Conservation (phyloP, 2,797 vertebrate genomes). For the Spatula versicolor region DNA sequence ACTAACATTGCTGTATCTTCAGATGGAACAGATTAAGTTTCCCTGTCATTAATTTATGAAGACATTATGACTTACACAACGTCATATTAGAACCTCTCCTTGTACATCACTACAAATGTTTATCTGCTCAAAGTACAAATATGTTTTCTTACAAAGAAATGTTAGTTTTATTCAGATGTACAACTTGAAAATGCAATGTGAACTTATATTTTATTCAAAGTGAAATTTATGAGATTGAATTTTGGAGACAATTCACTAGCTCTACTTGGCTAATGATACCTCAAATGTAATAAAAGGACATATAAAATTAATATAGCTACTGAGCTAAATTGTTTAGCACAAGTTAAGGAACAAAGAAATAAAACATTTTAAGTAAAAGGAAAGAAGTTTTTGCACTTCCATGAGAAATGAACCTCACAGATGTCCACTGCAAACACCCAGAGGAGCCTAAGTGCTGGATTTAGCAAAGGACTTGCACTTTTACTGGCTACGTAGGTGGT, state of each 20-base stretch:
- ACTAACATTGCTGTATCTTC: not conserved
- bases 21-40: not conserved
- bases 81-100: not conserved
- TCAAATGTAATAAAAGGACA: not conserved
- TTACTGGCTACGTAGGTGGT: not conserved
- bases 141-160: not conserved
- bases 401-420: not conserved
- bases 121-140: not conserved
- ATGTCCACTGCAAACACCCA: not conserved
- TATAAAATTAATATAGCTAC: not conserved
- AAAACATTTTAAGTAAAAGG: not conserved
- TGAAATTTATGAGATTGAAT: not conserved
- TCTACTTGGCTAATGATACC: not conserved
- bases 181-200: not conserved
- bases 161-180: not conserved
- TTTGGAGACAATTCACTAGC: not conserved
- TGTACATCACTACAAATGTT: not conserved
- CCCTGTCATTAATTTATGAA: not conserved
- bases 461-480: not conserved
- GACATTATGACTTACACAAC: not conserved
- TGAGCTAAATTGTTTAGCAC: not conserved
- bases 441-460: not conserved
- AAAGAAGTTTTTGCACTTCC: not conserved
- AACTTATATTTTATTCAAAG: not conserved
- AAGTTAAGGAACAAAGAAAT: not conserved